Percentiles rank a stretch among this genome's conserved stretches.
These are phyloP conservation scores for Epinephelus coioides DNA, from an alignment of 2,797 vertebrate species.

Conservation along the genomic window DNA sequence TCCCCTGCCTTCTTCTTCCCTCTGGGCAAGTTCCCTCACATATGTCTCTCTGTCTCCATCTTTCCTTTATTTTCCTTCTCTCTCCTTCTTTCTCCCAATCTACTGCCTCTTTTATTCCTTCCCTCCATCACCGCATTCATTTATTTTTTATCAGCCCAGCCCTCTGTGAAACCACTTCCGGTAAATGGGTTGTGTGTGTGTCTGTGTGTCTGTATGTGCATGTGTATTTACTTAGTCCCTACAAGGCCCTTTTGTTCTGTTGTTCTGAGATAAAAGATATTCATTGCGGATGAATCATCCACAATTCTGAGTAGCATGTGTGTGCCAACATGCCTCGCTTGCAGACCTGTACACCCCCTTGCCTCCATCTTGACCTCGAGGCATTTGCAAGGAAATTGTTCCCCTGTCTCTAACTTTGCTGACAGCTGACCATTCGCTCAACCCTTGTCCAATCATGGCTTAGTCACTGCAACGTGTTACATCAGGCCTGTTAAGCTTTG, in stretches of 20 bases:
- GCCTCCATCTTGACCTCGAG: neutral
- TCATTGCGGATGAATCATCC: constrained; percentile 18
- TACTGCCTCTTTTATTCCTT: neutral
- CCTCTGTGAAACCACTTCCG: constrained; percentile 43
- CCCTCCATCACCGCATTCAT: constrained; percentile 45
- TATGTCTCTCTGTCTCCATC: constrained; percentile 31
- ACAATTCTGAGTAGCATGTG: neutral
- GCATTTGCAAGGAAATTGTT: neutral
- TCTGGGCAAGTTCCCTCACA: constrained; percentile 41
- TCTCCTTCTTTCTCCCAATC: constrained; percentile 10
- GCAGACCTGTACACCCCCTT: neutral
- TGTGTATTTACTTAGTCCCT: neutral
- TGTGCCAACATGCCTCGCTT: neutral
- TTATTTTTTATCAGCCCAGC: constrained; percentile 59
- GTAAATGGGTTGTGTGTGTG: constrained; percentile 39
- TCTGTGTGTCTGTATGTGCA: constrained; percentile 10
- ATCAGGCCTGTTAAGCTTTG: no score
- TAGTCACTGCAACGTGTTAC: no score
- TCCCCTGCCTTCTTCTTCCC: constrained; percentile 49
- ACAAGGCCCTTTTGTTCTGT: constrained; percentile 15
- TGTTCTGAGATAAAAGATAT: constrained; percentile 20
- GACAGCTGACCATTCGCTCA: no score
- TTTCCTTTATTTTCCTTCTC: neutral
- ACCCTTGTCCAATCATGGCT: no score
- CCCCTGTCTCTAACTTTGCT: neutral